Base-by-base conservation (phyloP, 2,888 invertebrate genomes). In the Trachelus tabidus region DNA sequence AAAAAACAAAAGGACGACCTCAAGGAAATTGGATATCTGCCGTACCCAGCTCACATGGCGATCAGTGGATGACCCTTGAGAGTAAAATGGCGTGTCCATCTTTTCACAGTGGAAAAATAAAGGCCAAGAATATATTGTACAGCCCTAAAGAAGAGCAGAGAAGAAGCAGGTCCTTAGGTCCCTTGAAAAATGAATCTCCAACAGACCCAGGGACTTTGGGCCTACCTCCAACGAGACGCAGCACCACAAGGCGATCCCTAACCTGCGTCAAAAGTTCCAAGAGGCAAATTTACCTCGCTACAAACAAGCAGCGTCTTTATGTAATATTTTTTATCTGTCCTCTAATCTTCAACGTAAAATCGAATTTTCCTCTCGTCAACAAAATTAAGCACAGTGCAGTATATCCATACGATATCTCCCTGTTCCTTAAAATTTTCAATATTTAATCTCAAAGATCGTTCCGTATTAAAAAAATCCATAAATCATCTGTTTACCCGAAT, bases 171-270 rank as follows among this genome's bases (percentile, higher is more conserved):
- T 85, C 86, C 85, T 88, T 85, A 85, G 86, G 85, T 87, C 87
- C 83, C 84, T 87, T 87, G 88, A 88, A 88, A 88, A 88, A 88
- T 88, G 88, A 88, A 87, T 88, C 87, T 84, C 83, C 83, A 81
- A 83, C 81, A 77, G 81, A 83, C 85, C 86, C 86, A 85, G 87
- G 83, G 84, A 80, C 85, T 80, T 81, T 69, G 75, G 75, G 73
- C 35, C 77, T 79, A 73, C 73, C 77, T 75, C 31, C 34, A 73
- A 11, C 35, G 12, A 15, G 34, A 33, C n/a, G 30, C 75, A 76
- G 31, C 3, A 80, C 82, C 73, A 76, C 40, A 85, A 86, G 83
- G 80, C 77, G 77, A 81, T 83, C 83, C 83, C 81, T 83, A 84
- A 85, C 84, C 86, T 86, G 84, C 83, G 83, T 87, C 85, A 85